Percentiles rank a stretch among this genome's conserved stretches.
phyloP scores from a whole-genome alignment of 1,140 invertebrate species.

The Harlomillsia oculata region DNA sequence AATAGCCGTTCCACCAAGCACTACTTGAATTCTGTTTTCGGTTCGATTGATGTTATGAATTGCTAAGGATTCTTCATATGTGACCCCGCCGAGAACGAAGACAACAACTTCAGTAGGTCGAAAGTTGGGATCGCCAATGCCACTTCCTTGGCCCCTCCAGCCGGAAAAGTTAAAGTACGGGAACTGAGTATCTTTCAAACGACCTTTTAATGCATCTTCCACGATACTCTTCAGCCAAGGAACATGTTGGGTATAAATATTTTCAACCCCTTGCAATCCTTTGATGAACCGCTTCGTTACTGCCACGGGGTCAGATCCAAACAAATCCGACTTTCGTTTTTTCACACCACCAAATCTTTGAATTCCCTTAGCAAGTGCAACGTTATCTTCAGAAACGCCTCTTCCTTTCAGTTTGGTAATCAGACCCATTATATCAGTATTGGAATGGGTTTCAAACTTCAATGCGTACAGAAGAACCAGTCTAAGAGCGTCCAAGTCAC shows the following conservation, averaged over 20 bases:
- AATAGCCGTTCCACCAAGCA: constrained; percentile 81
- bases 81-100: constrained; percentile 92
- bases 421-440: constrained; percentile 67
- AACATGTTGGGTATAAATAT: constrained; percentile 92
- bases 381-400: constrained; percentile 46
- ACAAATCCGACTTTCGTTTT: constrained; percentile 32
- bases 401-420: constrained; percentile 61
- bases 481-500: constrained; percentile 69
- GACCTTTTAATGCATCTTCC: constrained; percentile 80
- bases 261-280: constrained; percentile 86
- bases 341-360: constrained; percentile 30
- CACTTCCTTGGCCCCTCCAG: constrained; percentile 23
- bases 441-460: constrained; percentile 79
- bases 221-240: constrained; percentile 74
- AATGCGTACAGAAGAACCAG: constrained; percentile 88
- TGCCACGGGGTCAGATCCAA: constrained; percentile 28
- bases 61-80: constrained; percentile 86
- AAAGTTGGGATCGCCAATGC: constrained; percentile 31
- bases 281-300: constrained; percentile 38
- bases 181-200: constrained; percentile 68
- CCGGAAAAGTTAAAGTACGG: constrained; percentile 57
- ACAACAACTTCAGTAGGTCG: constrained; percentile 83
- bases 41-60: constrained; percentile 74
- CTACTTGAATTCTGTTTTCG: constrained; percentile 52
- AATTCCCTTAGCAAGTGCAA: constrained; percentile 21